phyloP scores from a whole-genome alignment of 2,797 vertebrate species.

The Premnoplex brunnescens region DNA sequence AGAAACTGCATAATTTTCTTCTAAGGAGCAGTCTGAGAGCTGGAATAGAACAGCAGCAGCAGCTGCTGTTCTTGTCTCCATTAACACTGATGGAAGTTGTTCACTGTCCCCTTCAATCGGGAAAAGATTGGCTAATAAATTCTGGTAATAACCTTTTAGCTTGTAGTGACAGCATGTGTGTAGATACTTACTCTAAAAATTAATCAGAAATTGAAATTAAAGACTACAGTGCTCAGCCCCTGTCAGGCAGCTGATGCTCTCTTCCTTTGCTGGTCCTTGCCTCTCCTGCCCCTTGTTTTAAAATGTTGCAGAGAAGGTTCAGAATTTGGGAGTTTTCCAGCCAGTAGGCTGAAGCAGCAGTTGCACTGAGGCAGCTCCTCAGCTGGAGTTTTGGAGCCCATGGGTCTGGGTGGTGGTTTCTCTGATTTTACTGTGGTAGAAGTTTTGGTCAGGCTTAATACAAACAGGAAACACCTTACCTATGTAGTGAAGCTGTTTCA shows the following conservation, averaged over 20 bases:
- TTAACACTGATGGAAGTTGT: background rate
- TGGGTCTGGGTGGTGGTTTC: background rate
- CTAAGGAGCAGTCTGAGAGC: background rate
- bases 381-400: background rate
- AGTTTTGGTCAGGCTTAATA: background rate
- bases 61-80: background rate
- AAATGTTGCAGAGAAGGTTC: background rate
- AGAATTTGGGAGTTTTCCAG: background rate
- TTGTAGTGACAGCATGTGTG: background rate
- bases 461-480: background rate
- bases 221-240: background rate
- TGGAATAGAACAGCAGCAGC: background rate
- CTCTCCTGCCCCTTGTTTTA: background rate
- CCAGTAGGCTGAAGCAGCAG: background rate
- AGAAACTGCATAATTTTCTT: background rate
- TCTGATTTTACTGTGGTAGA: background rate
- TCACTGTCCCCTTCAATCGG: background rate
- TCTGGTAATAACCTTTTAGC: background rate
- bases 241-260: background rate
- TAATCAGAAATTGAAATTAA: background rate
- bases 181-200: background rate
- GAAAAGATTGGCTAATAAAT: background rate
- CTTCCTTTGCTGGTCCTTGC: background rate
- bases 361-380: background rate
- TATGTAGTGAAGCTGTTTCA: background rate